Conservation (phyloP, 2,113 vertebrate genomes). For the Clarias gariepinus region DNA sequence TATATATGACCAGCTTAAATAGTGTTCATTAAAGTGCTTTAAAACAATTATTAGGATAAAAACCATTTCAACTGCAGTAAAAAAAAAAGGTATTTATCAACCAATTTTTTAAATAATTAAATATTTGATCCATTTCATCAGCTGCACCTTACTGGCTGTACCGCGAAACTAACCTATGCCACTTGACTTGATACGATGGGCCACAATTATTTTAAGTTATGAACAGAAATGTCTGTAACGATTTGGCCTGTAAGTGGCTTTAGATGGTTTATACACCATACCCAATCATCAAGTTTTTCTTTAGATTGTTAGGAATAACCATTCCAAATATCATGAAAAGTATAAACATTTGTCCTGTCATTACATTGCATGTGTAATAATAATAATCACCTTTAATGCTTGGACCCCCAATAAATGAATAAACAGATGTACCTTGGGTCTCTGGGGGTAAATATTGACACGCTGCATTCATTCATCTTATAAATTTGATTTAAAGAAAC, state of each 20-base stretch:
- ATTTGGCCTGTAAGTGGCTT: not conserved
- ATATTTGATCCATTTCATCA: no score
- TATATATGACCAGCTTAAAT: no score
- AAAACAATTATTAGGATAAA: no score
- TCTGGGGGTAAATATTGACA: not conserved
- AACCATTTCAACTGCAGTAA: no score
- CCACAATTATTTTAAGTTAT: not conserved
- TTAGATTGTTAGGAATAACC: not conserved
- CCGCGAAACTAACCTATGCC: no score
- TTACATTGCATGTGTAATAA: not conserved
- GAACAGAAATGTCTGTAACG: not conserved
- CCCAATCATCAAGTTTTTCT: not conserved
- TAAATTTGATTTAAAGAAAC: not conserved
- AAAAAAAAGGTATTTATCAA: no score
- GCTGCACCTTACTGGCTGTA: no score
- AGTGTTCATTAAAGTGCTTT: no score
- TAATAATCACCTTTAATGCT: not conserved
- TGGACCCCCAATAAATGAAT: not conserved
- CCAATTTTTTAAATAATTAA: no score
- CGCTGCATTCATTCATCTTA: not conserved
- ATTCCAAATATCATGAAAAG: not conserved
- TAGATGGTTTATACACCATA: not conserved
- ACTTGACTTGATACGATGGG: no score
- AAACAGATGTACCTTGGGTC: not conserved
- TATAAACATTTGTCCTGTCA: not conserved